Percentiles rank a stretch among this genome's conserved stretches.
Evolutionary conservation across 2,797 vertebrate species (phyloP).

Genomic region (Fistularia tabacaria): DNA sequence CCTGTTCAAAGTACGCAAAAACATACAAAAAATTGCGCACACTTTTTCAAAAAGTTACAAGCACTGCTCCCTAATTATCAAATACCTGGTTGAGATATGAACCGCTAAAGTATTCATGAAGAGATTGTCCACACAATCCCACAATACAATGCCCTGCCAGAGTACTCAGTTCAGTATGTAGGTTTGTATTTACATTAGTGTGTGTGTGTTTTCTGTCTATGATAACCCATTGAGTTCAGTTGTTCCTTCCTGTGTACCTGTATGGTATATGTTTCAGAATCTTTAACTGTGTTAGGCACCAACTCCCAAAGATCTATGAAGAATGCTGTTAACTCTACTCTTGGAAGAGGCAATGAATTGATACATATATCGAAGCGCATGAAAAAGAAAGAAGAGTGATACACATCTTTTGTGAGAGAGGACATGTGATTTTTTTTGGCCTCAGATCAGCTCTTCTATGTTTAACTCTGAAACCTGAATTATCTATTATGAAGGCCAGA

Average conservation of each 20-base stretch:
- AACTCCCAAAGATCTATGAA: constrained; percentile 62
- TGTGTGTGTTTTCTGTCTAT: constrained; percentile 55
- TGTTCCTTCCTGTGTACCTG: constrained; percentile 43
- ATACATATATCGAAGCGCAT: constrained; percentile 68
- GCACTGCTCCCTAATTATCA: constrained; percentile 51
- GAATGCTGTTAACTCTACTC: constrained; percentile 71
- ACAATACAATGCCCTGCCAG: constrained; percentile 74
- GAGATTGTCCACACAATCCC: constrained; percentile 73
- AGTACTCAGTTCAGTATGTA: constrained; percentile 63
- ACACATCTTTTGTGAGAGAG: constrained; percentile 60
- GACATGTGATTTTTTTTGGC: constrained; percentile 65
- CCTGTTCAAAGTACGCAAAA: constrained; percentile 7
- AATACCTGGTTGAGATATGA: constrained; percentile 65
- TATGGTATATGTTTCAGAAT: constrained; percentile 26
- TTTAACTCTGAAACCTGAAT: constrained; percentile 37
- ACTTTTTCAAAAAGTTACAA: constrained; percentile 2
- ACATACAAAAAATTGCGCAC: constrained; percentile 7
- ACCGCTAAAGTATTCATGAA: constrained; percentile 76
- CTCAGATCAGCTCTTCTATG: constrained; percentile 34
- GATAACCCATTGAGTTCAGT: constrained; percentile 71
- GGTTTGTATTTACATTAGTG: constrained; percentile 2
- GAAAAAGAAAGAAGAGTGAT: constrained; percentile 63
- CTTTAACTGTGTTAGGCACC: constrained; percentile 64
- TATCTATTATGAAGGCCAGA: constrained; percentile 34
- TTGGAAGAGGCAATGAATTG: constrained; percentile 73